Percentiles rank a stretch among this genome's conserved stretches.
Conservation (phyloP, 2,797 vertebrate species). For the Scleropages formosus region DNA sequence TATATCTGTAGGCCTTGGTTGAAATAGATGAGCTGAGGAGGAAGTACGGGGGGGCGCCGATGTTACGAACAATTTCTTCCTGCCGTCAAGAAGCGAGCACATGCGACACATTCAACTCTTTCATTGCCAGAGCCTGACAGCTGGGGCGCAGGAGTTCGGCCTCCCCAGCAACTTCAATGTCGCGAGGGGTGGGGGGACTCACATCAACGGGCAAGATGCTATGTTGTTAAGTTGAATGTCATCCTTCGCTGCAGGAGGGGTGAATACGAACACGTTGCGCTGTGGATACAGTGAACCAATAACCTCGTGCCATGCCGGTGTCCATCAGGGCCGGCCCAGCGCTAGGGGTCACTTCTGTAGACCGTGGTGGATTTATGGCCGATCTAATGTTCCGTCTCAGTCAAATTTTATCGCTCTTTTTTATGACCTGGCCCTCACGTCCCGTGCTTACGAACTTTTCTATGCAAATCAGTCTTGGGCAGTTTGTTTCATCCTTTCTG, state of each 20-base stretch:
- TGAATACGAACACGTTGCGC: slow-evolving; percentile 65
- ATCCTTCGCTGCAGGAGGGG: slow-evolving; percentile 62
- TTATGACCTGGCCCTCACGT: slow-evolving; percentile 76
- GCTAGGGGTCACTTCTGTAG: slow-evolving; percentile 65
- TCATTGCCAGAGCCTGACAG: slow-evolving; percentile 68
- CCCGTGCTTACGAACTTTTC: slow-evolving; percentile 75
- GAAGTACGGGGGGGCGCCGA: slow-evolving; percentile 53
- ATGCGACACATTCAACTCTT: slow-evolving; percentile 69
- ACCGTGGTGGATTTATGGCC: slow-evolving; percentile 71
- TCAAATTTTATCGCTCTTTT: slow-evolving; percentile 70
- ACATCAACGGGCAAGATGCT: slow-evolving; percentile 68
- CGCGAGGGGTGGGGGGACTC: slow-evolving; percentile 36
- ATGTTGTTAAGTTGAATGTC: slow-evolving; percentile 73
- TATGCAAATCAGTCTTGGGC: slow-evolving; percentile 70
- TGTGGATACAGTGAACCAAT: slow-evolving; percentile 64
- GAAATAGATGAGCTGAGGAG: slow-evolving; percentile 81
- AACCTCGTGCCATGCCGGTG: slow-evolving; percentile 56
- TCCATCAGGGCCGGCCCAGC: slow-evolving; percentile 54
- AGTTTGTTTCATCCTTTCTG: neutral
- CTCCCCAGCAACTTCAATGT: slow-evolving; percentile 60
- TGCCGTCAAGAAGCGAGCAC: slow-evolving; percentile 58
- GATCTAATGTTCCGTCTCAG: slow-evolving; percentile 79
- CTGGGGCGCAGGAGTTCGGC: slow-evolving; percentile 52
- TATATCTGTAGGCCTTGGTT: slow-evolving; percentile 81
- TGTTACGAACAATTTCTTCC: slow-evolving; percentile 74